Evolutionary conservation across 2,888 invertebrate genomes (phyloP).

Genomic region (Timema podura): DNA sequence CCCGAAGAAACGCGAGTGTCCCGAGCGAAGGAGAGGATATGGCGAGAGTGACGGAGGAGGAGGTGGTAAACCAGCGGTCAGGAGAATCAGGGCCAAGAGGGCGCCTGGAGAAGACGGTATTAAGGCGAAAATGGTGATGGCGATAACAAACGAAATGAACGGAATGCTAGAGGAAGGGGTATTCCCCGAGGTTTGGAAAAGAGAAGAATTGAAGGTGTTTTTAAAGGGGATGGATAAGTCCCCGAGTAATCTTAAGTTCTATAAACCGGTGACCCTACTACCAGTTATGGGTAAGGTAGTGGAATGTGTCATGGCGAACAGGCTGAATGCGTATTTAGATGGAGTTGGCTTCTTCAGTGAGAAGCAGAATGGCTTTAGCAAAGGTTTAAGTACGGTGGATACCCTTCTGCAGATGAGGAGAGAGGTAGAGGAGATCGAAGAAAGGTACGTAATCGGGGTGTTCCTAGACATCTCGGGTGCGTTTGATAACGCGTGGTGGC

Average conservation of each 20-base stretch:
- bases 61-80: too few relatives aligned
- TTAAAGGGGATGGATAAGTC: not conserved
- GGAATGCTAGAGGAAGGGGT: not conserved
- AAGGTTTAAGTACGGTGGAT: too few relatives aligned
- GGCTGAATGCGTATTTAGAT: not conserved
- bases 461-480: not conserved
- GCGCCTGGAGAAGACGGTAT: too few relatives aligned
- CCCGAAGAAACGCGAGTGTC: too few relatives aligned
- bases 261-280: not conserved
- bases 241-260: not conserved
- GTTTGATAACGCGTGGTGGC: conserved; percentile 3
- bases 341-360: not conserved
- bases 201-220: not conserved
- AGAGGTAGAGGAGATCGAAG: too few relatives aligned
- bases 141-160: too few relatives aligned
- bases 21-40: too few relatives aligned
- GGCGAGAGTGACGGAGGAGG: too few relatives aligned
- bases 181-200: not conserved
- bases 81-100: too few relatives aligned
- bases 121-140: too few relatives aligned
- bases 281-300: not conserved
- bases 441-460: not conserved
- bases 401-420: too few relatives aligned
- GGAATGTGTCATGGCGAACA: too few relatives aligned
- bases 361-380: not conserved